A percentile compares a stretch with the other conserved stretches of the same genome.
Conservation (phyloP, 1,140 invertebrate species). For the Drosophila sulfurigaster region DNA sequence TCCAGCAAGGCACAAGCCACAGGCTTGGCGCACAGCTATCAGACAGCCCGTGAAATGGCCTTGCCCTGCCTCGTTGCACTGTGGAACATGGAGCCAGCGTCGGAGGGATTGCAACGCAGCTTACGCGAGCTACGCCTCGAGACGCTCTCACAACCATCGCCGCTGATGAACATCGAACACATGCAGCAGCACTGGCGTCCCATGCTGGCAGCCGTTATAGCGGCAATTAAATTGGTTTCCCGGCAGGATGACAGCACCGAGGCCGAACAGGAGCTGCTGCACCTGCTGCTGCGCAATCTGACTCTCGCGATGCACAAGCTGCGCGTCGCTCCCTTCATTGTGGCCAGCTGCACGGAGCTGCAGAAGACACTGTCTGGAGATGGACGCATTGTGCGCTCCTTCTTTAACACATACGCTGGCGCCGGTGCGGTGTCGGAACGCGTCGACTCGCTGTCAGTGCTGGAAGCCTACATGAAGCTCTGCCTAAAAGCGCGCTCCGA, state of each 20-base stretch:
- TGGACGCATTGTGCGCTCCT: conserved; percentile 50
- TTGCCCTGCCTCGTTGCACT: conserved; percentile 69
- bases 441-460: conserved; percentile 43
- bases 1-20: conserved; percentile 60
- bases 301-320: conserved; percentile 66
- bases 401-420: conserved; percentile 64
- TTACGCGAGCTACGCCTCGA: conserved; percentile 67
- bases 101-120: conserved; percentile 48
- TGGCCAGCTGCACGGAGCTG: conserved; percentile 56
- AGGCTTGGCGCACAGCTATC: conserved; percentile 67
- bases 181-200: conserved; percentile 65
- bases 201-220: conserved; percentile 53
- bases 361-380: conserved; percentile 35
- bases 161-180: conserved; percentile 51
- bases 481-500: conserved; percentile 52
- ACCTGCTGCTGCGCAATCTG: conserved; percentile 62
- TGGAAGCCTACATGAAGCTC: conserved; percentile 62
- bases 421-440: conserved; percentile 35
- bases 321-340: conserved; percentile 47
- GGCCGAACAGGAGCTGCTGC: conserved; percentile 57
- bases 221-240: conserved; percentile 50
- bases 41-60: conserved; percentile 57
- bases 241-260: conserved; percentile 40
- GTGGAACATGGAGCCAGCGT: conserved; percentile 44
- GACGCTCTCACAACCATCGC: conserved; percentile 48